These are phyloP conservation scores for Kobus ellipsiprymnus DNA, from an alignment of 2,113 vertebrate genomes.

Conservation along the genomic window DNA sequence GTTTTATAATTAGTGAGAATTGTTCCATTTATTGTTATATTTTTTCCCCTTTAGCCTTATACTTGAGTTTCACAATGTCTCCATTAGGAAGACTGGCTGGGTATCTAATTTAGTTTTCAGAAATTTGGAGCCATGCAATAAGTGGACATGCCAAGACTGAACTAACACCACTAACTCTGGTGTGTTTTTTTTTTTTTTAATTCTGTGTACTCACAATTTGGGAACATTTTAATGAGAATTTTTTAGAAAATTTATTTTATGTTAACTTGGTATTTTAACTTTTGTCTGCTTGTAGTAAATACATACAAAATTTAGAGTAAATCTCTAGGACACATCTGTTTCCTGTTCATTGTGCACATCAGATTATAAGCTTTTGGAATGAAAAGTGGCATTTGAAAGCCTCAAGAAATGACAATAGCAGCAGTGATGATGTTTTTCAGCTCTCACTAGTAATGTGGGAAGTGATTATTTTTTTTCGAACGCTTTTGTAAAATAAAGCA, in stretches of 20 bases:
- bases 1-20: neutral
- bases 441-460: neutral
- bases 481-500: neutral
- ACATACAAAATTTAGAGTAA: constrained; percentile 31
- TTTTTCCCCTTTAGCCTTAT: neutral
- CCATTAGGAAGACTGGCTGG: neutral
- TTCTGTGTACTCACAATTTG: neutral
- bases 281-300: constrained; percentile 31
- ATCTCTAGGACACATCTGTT: constrained; percentile 40
- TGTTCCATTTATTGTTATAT: neutral
- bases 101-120: neutral
- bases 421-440: neutral
- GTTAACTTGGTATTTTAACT: neutral
- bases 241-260: constrained; percentile 22
- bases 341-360: constrained; percentile 42
- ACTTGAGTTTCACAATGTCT: neutral
- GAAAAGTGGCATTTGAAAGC: constrained; percentile 23
- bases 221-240: neutral
- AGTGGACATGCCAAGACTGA: neutral
- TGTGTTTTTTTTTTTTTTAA: neutral
- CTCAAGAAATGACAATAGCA: constrained; percentile 47
- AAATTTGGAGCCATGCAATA: neutral
- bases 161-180: neutral
- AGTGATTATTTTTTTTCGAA: constrained; percentile 1
- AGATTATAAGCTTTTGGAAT: constrained; percentile 24